Evolutionary conservation across 1,140 invertebrate species (phyloP).

Genomic region (Ectropis grisescens): DNA sequence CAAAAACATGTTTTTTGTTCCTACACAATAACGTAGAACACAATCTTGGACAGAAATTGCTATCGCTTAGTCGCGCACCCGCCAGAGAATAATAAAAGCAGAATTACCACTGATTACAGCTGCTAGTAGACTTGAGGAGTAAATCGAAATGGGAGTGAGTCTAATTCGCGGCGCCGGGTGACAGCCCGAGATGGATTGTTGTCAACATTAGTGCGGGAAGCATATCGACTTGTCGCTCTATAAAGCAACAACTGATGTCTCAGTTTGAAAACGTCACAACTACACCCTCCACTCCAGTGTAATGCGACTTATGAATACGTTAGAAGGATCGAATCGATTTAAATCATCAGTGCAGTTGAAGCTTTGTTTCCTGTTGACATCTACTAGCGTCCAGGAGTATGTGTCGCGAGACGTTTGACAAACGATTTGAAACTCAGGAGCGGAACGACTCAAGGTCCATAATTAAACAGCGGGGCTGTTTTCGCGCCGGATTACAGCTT

Average conservation of each 20-base stretch:
- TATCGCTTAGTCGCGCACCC: slow-evolving; percentile 27
- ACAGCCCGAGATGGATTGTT: slow-evolving; percentile 62
- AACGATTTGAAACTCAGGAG: slow-evolving; percentile 51
- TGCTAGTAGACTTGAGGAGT: slow-evolving; percentile 35
- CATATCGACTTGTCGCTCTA: slow-evolving; percentile 52
- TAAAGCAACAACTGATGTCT: slow-evolving; percentile 4
- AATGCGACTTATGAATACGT: too few relatives aligned
- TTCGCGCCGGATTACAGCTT: slow-evolving; percentile 57
- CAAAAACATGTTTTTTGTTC: slow-evolving; percentile 46
- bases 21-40: slow-evolving; percentile 41
- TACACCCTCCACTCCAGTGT: too few relatives aligned
- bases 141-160: slow-evolving; percentile 64
- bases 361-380: too few relatives aligned
- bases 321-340: too few relatives aligned
- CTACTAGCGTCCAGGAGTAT: too few relatives aligned
- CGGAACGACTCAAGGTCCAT: slow-evolving; percentile 48
- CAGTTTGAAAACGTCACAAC: too few relatives aligned
- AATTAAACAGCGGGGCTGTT: slow-evolving; percentile 39
- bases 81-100: slow-evolving; percentile 30
- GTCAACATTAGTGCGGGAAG: slow-evolving; percentile 64
- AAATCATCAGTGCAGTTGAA: too few relatives aligned
- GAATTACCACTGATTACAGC: slow-evolving; percentile 31
- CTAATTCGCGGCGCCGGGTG: slow-evolving; percentile 58
- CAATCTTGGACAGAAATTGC: slow-evolving; percentile 46
- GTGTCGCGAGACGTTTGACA: slow-evolving; percentile 35